A percentile compares a stretch with the other conserved stretches of the same genome.
Evolutionary conservation across 1,140 invertebrate genomes (phyloP).

Genomic region (Drosophila bocki): DNA sequence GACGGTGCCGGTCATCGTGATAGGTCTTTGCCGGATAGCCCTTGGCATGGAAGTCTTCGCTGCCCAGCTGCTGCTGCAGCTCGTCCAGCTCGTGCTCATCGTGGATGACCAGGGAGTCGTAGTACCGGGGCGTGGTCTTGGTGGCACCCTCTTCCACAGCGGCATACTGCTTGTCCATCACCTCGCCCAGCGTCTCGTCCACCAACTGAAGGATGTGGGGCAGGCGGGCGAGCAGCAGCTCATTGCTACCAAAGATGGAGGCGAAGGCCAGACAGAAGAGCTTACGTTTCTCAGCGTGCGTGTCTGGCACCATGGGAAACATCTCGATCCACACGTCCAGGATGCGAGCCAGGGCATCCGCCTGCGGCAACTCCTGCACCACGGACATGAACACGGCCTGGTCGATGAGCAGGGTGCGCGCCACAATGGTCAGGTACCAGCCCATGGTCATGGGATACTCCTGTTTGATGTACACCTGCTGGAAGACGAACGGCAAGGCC

Average conservation of each 20-base stretch:
- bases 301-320: conserved; percentile 91
- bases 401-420: conserved; percentile 91
- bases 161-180: conserved; percentile 88
- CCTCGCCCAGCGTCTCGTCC: conserved; percentile 94
- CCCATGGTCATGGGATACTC: conserved; percentile 91
- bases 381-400: conserved; percentile 90
- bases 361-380: conserved; percentile 86
- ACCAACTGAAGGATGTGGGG: conserved; percentile 91
- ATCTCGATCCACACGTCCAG: conserved; percentile 92
- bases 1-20: conserved; percentile 86
- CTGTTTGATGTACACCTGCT: conserved; percentile 88
- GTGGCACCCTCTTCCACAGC: conserved; percentile 47
- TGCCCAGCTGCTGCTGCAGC: conserved; percentile 51
- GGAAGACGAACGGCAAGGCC: conserved; percentile 88
- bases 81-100: conserved; percentile 80
- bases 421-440: conserved; percentile 91
- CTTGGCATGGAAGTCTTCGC: conserved; percentile 75
- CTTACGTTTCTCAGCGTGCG: conserved; percentile 92
- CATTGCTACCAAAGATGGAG: conserved; percentile 90
- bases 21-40: conserved; percentile 81
- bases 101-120: conserved; percentile 77
- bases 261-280: conserved; percentile 92
- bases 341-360: conserved; percentile 89
- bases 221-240: conserved; percentile 90
- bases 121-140: conserved; percentile 62